Evolutionary conservation across 2,888 invertebrate species (phyloP).

Genomic region (Metalampra italica): DNA sequence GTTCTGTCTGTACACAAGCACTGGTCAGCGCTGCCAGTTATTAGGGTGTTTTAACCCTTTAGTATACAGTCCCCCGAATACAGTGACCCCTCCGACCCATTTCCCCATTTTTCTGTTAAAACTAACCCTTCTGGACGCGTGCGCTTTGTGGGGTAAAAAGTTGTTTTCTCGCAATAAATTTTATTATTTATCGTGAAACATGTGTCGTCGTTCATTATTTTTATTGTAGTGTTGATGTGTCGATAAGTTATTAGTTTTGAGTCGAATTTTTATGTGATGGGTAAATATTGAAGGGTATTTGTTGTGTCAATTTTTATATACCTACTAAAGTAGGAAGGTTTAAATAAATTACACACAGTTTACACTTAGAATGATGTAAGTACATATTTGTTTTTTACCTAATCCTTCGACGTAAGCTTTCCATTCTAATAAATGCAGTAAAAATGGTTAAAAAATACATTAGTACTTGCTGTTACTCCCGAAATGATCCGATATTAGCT

Average conservation of each 20-base stretch:
- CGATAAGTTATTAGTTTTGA: constrained; percentile 47
- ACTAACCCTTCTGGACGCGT: constrained; percentile 49
- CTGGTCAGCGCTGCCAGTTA: constrained; percentile 42
- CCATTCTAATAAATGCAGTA: no score
- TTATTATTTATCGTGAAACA: constrained; percentile 57
- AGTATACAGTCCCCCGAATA: constrained; percentile 32
- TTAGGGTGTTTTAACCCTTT: constrained; percentile 69
- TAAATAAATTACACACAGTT: no score
- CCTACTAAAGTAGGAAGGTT: no score
- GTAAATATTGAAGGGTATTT: constrained; percentile 12
- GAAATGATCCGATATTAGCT: no score
- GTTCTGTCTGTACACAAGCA: neutral
- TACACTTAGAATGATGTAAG: no score
- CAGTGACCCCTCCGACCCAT: constrained; percentile 63
- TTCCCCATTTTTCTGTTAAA: constrained; percentile 56
- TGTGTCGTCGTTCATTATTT: constrained; percentile 44
- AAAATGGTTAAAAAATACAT: no score
- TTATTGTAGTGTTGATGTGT: constrained; percentile 43
- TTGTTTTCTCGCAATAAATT: constrained; percentile 56
- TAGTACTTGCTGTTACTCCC: no score
- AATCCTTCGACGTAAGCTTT: no score
- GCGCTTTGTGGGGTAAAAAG: constrained; percentile 54
- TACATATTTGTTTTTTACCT: no score
- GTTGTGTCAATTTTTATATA: constrained; percentile 5
- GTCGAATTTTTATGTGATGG: constrained; percentile 19